Base-by-base conservation (phyloP, 2,797 vertebrate genomes). In the Ptychobarbus kaznakovi region DNA sequence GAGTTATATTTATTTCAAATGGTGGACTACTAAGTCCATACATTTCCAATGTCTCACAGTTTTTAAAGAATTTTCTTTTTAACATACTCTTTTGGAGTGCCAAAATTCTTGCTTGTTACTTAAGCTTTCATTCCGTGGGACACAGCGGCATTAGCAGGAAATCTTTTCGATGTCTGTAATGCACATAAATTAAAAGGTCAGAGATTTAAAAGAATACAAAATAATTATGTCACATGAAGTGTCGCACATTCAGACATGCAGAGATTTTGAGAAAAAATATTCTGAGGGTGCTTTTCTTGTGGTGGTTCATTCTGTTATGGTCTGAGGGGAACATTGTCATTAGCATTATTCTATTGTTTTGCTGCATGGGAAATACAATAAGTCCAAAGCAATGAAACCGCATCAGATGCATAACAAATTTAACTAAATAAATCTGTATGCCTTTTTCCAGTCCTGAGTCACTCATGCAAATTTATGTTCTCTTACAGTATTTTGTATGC, bases 401-500 rank as follows among this genome's bases (percentile, higher is more conserved):
- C 49, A 8, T 32, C 42, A 49, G 5, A 22, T 76, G 49, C 49
- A 76, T 76, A 22, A 51, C 7, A 15, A 56, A 6, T 4, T 53
- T 53, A 16, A 76, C 5, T 56, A 32, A 58, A 58, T 72, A 44
- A 44, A 7, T 51, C 18, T 32, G 3, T 3, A 13, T 76, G 16
- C 13, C 9, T 20, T 46, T 66, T 56, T n/a, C 40, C 42, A 44
- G 1, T 61, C 38, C 53, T 51, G 28, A 66, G 25, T 32, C 25
- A 51, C 42, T 4, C 7, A 61, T 61, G 42, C 22, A 81, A 72
- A 42, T 86, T 58, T 82, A n/a, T 89, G 49, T 80, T 75, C n/a
- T 53, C 18, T 79, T 86, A 76, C 93, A 99, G 98, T 88, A 99
- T 99, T 83, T 90, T 99, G 69, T 99, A 99, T 0, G 98, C 98